A percentile compares a stretch with the other conserved stretches of the same genome.
These are phyloP conservation scores for Drosophila melanica DNA, from an alignment of 1,140 invertebrate genomes.

Conservation along the genomic window DNA sequence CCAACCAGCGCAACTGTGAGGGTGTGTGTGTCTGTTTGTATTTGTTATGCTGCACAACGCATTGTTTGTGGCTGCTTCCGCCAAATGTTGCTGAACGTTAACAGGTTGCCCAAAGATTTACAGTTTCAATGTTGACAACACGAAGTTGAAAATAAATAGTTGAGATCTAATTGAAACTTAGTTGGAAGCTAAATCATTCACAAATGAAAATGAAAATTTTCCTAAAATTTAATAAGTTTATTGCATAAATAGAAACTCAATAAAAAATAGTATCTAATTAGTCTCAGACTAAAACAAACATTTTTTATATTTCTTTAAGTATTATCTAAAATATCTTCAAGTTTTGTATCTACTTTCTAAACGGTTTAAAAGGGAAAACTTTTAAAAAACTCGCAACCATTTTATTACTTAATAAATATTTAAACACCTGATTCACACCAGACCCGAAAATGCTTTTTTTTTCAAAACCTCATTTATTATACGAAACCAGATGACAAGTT, in stretches of 20 bases:
- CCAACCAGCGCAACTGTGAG: background rate
- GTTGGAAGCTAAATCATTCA: background rate
- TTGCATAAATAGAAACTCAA: too few relatives aligned
- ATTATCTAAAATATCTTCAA: too few relatives aligned
- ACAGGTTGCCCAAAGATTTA: conserved; percentile 47
- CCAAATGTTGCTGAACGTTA: conserved; percentile 34
- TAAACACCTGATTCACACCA: conserved; percentile 1
- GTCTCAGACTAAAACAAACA: too few relatives aligned
- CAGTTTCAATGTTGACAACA: background rate
- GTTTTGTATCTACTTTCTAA: too few relatives aligned
- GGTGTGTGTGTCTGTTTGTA: background rate
- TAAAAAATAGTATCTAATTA: too few relatives aligned
- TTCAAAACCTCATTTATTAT: conserved; percentile 69
- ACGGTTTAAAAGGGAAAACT: too few relatives aligned
- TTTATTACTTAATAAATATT: background rate
- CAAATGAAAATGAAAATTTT: background rate
- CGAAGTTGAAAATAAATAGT: background rate
- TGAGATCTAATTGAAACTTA: background rate
- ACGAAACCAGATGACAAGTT: conserved; percentile 65
- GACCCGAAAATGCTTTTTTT: conserved; percentile 10
- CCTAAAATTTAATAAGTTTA: too few relatives aligned
- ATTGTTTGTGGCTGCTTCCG: conserved; percentile 37
- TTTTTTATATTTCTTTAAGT: too few relatives aligned
- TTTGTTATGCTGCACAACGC: conserved; percentile 9
- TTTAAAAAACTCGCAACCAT: too few relatives aligned